Base-by-base conservation (phyloP, 2,113 vertebrate genomes). In the Dasyurus viverrinus region DNA sequence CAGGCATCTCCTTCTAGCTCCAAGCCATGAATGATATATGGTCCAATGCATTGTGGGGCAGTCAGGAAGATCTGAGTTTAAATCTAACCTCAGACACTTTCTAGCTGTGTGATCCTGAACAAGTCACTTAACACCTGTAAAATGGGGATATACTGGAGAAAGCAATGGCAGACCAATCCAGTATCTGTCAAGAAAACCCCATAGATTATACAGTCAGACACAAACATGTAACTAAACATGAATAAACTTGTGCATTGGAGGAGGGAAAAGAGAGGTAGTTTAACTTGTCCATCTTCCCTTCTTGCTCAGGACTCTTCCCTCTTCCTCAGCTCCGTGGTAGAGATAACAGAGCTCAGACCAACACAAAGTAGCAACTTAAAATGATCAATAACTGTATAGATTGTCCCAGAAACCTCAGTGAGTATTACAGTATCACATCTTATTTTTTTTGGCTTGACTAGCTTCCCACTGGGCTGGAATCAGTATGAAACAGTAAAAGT, bases 401-500 rank as follows among this genome's bases (percentile, higher is more conserved):
- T n/a, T 22, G n/a, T 23, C n/a, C 68, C 68, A 84, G 68, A 84
- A 42, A 42, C 25, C 68, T 42, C 5, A 23, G 68, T n/a, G 68
- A 42, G 36, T 0, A 42, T 84, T 19, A 8, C 36, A 42, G 19
- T 23, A 22, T 84, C 11, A 23, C n/a, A 42, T 42, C n/a, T 92
- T 36, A 57, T 76, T 68, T 68, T 14, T 90, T 92, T 93, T 76
- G 90, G 54, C 68, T 93, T 52, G 30, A n/a, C 52, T 47, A 2
- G 46, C 26, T 91, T 96, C 76, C 84, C 93, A 47, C 47, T 94
- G 84, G 91, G 91, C 68, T 92, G 90, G 95, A 92, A 60, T 48
- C 26, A 48, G 24, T 1, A 19, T 0, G 55, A 76, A 54, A 90
- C 92, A 54, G 94, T 8, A 60, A 22, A 92, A 90, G 25, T 8